Evolutionary conservation across 2,888 invertebrate genomes (phyloP).

Genomic region (Thyatira batis): DNA sequence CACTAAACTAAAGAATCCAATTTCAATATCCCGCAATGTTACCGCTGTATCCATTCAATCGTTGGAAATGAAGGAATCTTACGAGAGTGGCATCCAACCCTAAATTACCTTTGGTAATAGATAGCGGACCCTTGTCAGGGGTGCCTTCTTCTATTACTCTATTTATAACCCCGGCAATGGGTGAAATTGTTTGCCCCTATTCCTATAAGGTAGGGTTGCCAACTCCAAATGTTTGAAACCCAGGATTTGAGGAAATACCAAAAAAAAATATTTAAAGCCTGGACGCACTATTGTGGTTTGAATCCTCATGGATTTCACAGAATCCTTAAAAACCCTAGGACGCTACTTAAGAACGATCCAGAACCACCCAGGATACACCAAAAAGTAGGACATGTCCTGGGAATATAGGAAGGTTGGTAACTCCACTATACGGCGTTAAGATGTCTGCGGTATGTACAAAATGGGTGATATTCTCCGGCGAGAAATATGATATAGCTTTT

Average conservation of each 20-base stretch:
- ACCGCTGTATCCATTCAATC: background rate
- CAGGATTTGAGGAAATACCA: too few species aligned
- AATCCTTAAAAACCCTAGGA: too few species aligned
- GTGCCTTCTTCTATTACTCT: slow-evolving; percentile 37
- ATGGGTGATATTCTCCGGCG: background rate
- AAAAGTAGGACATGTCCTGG: too few species aligned
- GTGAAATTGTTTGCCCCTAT: slow-evolving; percentile 9
- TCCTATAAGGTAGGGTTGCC: too few species aligned
- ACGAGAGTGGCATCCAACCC: slow-evolving; percentile 11
- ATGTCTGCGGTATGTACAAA: background rate
- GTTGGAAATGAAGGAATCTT: background rate
- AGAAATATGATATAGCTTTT: background rate
- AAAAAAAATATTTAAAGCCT: too few species aligned
- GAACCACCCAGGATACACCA: too few species aligned
- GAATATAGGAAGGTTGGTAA: too few species aligned
- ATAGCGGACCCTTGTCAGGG: slow-evolving; percentile 42
- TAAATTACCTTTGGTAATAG: slow-evolving; percentile 43
- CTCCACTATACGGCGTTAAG: too few species aligned
- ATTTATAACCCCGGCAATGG: slow-evolving; percentile 24
- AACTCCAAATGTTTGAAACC: too few species aligned
- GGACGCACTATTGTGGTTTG: too few species aligned
- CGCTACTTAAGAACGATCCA: too few species aligned
- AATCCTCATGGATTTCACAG: too few species aligned
- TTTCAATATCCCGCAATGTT: background rate
- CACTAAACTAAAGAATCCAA: background rate